These are phyloP conservation scores for Actinia equina DNA, from an alignment of 64 coral and sea anemone genomes.

Conservation along the genomic window DNA sequence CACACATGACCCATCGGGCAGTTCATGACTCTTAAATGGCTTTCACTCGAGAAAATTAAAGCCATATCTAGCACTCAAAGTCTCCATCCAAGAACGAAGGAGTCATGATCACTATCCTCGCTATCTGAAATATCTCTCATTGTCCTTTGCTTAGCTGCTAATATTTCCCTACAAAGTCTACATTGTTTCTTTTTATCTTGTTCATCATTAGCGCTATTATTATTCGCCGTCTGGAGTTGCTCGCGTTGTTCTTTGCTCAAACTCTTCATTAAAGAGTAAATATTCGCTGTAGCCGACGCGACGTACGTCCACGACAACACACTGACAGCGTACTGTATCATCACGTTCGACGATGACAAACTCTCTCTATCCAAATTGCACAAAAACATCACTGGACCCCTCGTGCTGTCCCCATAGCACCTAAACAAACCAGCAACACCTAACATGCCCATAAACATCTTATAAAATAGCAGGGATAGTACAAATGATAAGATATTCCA, in stretches of 20 bases:
- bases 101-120: constrained; percentile 36
- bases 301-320: background rate
- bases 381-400: background rate
- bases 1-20: too few relatives aligned
- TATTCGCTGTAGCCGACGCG: background rate
- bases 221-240: background rate
- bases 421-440: background rate
- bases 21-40: too few relatives aligned
- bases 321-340: background rate
- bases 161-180: background rate
- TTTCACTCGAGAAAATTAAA: background rate
- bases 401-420: background rate
- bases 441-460: background rate
- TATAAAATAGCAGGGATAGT: background rate
- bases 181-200: background rate
- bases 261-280: background rate
- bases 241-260: background rate
- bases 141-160: background rate
- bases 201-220: background rate
- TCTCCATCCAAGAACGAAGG: constrained; percentile 53
- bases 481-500: background rate
- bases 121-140: background rate
- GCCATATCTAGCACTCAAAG: background rate
- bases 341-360: background rate
- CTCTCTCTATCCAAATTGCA: background rate